Conservation (phyloP, 1,140 invertebrate genomes). For the Periplaneta americana region DNA sequence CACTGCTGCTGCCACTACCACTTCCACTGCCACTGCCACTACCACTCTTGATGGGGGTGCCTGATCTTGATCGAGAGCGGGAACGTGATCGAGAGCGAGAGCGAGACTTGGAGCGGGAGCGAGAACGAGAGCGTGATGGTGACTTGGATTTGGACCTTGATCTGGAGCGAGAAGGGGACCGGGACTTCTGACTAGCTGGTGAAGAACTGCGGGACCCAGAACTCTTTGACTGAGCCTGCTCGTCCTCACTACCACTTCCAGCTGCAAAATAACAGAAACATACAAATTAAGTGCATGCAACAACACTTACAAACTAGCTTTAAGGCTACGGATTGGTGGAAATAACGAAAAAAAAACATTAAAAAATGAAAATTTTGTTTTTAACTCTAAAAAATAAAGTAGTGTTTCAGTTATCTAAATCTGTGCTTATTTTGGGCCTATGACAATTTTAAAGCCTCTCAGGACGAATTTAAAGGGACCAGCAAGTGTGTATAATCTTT, state of each 20-base stretch:
- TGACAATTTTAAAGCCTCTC: no score
- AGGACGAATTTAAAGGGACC: no score
- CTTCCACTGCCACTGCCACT: slow-evolving; percentile 17
- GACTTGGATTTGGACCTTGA: not conserved
- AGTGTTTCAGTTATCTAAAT: no score
- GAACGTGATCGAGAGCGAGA: not conserved
- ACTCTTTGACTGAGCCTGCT: slow-evolving; percentile 30
- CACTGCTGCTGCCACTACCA: slow-evolving; percentile 12
- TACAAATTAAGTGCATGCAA: slow-evolving; percentile 30
- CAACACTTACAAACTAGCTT: no score
- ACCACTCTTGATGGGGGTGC: slow-evolving; percentile 10
- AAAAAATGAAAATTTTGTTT: no score
- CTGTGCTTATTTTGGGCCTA: no score
- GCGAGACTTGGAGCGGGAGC: not conserved
- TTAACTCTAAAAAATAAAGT: no score
- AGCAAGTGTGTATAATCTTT: no score
- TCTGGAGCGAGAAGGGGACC: slow-evolving; percentile 28
- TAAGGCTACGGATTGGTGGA: no score
- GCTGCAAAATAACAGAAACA: not conserved
- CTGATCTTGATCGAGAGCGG: not conserved
- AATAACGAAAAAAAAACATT: no score
- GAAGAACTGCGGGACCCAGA: slow-evolving; percentile 27
- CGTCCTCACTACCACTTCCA: slow-evolving; percentile 30
- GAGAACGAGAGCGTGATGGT: not conserved
- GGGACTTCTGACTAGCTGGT: slow-evolving; percentile 31